Conservation (phyloP, 1,140 invertebrate genomes). For the Drosophila malerkotliana region DNA sequence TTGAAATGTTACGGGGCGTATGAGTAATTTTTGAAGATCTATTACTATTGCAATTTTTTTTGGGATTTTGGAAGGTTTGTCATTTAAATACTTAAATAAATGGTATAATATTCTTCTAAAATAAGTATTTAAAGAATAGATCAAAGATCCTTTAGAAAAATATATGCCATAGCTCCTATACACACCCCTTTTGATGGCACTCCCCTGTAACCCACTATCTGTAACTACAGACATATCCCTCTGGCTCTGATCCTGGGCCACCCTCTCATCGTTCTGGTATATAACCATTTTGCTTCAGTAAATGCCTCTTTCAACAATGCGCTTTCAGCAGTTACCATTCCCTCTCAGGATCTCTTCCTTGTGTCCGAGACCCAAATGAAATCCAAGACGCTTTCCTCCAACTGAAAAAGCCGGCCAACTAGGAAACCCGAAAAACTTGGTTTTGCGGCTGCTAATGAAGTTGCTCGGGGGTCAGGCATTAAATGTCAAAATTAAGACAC, state of each 20-base stretch:
- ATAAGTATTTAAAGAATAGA: too few relatives aligned
- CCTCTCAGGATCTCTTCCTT: constrained; percentile 16
- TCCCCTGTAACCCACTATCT: constrained; percentile 13
- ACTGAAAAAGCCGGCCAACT: constrained; percentile 16
- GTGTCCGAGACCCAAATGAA: constrained; percentile 17
- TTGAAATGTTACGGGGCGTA: too few relatives aligned
- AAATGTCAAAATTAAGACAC: constrained; percentile 77
- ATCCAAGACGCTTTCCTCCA: constrained; percentile 19
- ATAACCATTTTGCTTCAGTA: constrained; percentile 39
- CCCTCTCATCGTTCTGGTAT: constrained; percentile 22
- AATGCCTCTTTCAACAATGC: constrained; percentile 36
- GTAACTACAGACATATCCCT: constrained; percentile 41
- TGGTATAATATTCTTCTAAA: too few relatives aligned
- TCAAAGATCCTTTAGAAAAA: too few relatives aligned
- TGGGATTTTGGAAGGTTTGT: too few relatives aligned
- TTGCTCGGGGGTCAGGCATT: constrained; percentile 54
- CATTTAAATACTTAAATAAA: too few relatives aligned
- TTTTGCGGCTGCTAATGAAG: constrained; percentile 60
- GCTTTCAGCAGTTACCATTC: constrained; percentile 13
- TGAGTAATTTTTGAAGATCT: too few relatives aligned
- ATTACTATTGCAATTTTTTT: too few relatives aligned
- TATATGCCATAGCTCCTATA: too few relatives aligned
- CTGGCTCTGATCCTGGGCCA: neutral
- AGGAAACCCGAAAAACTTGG: neutral
- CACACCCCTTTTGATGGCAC: neutral